Percentiles rank a stretch among this genome's conserved stretches.
Conservation (phyloP, 2,797 vertebrate species). For the Rhinogobio ventralis region DNA sequence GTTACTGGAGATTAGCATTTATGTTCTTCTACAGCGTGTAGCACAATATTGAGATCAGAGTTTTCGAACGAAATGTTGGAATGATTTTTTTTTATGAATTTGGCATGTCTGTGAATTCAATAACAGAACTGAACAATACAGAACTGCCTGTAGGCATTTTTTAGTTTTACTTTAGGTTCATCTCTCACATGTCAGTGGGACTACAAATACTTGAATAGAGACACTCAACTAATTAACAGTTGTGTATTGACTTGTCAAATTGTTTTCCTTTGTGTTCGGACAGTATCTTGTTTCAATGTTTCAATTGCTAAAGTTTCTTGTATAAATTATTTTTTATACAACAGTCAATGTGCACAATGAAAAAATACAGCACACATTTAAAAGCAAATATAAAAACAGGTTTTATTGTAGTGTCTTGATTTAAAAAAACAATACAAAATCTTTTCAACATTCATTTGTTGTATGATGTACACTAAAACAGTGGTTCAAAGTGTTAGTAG, state of each 20-base stretch:
- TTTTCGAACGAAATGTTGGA: constrained; percentile 3
- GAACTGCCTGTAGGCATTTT: not conserved
- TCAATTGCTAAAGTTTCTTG: not conserved
- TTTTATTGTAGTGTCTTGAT: constrained; percentile 81
- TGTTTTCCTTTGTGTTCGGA: not conserved
- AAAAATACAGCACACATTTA: constrained; percentile 19
- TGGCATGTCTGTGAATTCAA: not conserved
- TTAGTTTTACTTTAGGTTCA: constrained; percentile 4
- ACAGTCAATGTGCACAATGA: not conserved
- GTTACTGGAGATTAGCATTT: not conserved
- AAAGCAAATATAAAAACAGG: constrained; percentile 68
- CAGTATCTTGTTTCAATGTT: not conserved
- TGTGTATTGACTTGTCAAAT: not conserved
- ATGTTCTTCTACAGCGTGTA: constrained; percentile 1
- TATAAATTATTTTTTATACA: constrained; percentile 7
- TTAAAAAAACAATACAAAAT: constrained; percentile 68
- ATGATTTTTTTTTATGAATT: not conserved
- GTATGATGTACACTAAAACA: constrained; percentile 56
- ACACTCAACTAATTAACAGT: not conserved
- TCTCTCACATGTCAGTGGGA: not conserved
- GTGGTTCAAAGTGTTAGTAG: constrained; percentile 59
- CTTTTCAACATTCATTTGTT: constrained; percentile 52
- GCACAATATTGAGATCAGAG: not conserved
- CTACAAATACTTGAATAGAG: constrained; percentile 28
- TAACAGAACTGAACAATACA: not conserved